Evolutionary conservation across 1,140 invertebrate genomes (phyloP).

Genomic region (Cydia strobilella): DNA sequence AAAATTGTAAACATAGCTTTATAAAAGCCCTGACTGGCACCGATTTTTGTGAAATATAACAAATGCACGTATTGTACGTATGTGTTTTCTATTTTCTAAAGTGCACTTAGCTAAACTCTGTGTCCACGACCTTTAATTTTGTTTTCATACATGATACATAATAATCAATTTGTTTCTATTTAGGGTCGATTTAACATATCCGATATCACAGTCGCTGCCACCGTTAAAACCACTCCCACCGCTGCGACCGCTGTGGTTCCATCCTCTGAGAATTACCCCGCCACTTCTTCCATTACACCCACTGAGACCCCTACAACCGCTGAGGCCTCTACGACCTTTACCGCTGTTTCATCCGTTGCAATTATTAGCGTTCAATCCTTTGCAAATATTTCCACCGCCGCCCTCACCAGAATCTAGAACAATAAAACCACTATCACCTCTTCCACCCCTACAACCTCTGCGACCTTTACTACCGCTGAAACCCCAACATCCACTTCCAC

Average conservation of each 20-base stretch:
- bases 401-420: background rate
- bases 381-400: background rate
- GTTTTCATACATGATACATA: background rate
- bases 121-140: background rate
- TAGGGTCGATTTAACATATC: background rate
- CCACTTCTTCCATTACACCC: background rate
- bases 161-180: background rate
- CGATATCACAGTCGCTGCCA: background rate
- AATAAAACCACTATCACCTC: background rate
- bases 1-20: background rate
- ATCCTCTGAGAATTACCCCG: background rate
- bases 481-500: background rate
- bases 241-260: background rate
- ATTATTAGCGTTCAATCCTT: background rate
- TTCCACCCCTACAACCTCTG: background rate
- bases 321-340: background rate
- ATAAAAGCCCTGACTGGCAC: background rate
- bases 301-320: background rate
- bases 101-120: background rate
- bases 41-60: background rate
- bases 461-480: background rate
- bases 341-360: slow-evolving; percentile 29
- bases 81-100: no score
- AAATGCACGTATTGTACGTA: no score
- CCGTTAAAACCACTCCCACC: slow-evolving; percentile 1